phyloP scores from a whole-genome alignment of 2,797 vertebrate species.

The Pseudochirops cupreus region DNA sequence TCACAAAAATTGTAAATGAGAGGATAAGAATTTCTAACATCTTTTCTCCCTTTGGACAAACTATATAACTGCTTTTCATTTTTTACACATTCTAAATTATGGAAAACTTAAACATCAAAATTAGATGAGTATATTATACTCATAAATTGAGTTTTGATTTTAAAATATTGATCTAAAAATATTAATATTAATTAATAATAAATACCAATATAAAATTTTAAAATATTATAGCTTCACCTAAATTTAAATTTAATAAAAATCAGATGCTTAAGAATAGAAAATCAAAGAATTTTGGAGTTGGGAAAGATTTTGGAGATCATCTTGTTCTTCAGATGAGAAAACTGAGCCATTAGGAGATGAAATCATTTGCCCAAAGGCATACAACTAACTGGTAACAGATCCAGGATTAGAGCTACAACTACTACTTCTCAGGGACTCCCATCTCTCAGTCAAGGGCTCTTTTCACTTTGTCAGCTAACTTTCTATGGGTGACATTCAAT shows the following conservation, averaged over 20 bases:
- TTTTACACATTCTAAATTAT: too few species aligned
- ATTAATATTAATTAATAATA: too few species aligned
- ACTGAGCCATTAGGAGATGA: background rate
- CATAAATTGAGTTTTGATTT: too few species aligned
- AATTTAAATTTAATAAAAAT: background rate
- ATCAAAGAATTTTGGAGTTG: background rate
- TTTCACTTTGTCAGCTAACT: background rate
- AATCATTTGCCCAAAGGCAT: background rate
- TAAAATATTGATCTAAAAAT: too few species aligned
- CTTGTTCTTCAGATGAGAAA: background rate
- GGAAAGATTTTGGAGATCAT: background rate
- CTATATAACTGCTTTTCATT: too few species aligned
- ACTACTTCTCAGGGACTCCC: background rate
- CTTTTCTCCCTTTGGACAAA: too few species aligned
- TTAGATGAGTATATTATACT: too few species aligned
- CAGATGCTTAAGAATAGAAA: background rate
- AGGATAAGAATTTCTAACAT: too few species aligned
- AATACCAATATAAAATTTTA: too few species aligned
- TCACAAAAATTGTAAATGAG: too few species aligned
- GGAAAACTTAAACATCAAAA: too few species aligned
- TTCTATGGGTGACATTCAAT: background rate
- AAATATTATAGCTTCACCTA: background rate
- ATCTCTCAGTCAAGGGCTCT: background rate
- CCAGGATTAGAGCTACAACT: background rate
- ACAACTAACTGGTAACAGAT: background rate